Percentiles rank a stretch among this genome's conserved stretches.
Conservation (phyloP, 2,113 vertebrate genomes). For the Ellobius talpinus region DNA sequence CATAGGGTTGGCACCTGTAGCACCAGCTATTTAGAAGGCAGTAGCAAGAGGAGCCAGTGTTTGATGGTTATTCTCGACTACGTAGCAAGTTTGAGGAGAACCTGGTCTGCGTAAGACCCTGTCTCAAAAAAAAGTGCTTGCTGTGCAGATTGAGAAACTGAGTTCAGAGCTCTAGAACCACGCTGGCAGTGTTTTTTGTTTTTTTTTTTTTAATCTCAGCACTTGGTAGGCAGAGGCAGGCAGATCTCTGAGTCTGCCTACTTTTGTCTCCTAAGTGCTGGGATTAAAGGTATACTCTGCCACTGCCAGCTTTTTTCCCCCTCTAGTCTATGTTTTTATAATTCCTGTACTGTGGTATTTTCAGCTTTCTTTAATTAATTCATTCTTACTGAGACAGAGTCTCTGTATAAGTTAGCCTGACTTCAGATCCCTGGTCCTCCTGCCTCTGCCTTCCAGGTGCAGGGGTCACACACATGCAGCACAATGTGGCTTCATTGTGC, state of each 20-base stretch:
- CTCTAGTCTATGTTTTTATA: background rate
- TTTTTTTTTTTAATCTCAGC: background rate
- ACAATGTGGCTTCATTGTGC: background rate
- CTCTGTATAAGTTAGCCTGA: background rate
- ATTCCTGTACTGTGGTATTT: background rate
- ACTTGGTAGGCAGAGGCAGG: too few species aligned
- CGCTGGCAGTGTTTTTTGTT: background rate
- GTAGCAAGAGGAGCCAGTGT: too few species aligned
- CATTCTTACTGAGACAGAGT: background rate
- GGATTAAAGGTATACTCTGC: background rate
- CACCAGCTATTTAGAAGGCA: background rate
- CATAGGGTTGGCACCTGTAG: background rate
- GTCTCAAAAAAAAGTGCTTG: background rate
- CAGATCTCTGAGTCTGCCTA: background rate
- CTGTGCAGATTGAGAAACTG: background rate
- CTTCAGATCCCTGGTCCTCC: background rate
- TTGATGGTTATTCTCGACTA: background rate
- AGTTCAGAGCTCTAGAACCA: background rate
- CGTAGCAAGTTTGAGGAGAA: background rate
- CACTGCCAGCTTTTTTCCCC: too few species aligned
- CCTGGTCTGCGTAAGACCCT: background rate
- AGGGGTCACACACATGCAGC: background rate
- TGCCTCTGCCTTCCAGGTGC: background rate
- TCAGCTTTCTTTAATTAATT: background rate
- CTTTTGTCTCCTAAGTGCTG: background rate